A percentile compares a stretch with the other conserved stretches of the same genome.
Conservation (phyloP, 2,113 vertebrate genomes). For the Eonycteris spelaea region DNA sequence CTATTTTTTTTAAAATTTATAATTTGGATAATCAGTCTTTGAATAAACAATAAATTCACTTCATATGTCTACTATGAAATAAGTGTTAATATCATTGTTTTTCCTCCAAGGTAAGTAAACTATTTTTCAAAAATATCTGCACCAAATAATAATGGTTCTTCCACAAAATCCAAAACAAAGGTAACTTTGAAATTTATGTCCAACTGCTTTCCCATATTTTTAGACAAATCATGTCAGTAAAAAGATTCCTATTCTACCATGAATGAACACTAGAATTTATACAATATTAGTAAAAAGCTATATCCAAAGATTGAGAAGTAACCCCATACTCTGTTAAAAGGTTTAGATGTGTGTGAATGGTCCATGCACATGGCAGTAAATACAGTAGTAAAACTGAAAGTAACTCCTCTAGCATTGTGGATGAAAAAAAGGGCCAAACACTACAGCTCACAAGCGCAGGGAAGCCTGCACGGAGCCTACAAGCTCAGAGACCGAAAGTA, state of each 20-base stretch:
- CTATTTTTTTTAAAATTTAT: not conserved
- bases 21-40: not conserved
- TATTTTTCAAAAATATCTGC: not conserved
- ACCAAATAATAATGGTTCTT: not conserved
- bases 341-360: not conserved
- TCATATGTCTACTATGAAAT: not conserved
- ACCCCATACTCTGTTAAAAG: not conserved
- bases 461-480: too few relatives aligned
- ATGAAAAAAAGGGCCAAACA: too few relatives aligned
- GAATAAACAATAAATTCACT: not conserved
- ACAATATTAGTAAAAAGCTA: not conserved
- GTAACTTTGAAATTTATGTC: not conserved
- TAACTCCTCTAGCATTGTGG: not conserved
- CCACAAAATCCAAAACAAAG: constrained; percentile 14
- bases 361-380: not conserved
- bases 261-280: not conserved
- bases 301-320: not conserved
- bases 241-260: not conserved
- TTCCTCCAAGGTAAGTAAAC: not conserved
- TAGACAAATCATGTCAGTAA: not conserved
- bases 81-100: not conserved
- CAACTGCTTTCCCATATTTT: not conserved
- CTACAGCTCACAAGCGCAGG: too few relatives aligned
- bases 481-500: too few relatives aligned
- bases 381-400: not conserved